Evolutionary conservation across 2,797 vertebrate genomes (phyloP).

Genomic region (Tokudaia tokunoshimensis): DNA sequence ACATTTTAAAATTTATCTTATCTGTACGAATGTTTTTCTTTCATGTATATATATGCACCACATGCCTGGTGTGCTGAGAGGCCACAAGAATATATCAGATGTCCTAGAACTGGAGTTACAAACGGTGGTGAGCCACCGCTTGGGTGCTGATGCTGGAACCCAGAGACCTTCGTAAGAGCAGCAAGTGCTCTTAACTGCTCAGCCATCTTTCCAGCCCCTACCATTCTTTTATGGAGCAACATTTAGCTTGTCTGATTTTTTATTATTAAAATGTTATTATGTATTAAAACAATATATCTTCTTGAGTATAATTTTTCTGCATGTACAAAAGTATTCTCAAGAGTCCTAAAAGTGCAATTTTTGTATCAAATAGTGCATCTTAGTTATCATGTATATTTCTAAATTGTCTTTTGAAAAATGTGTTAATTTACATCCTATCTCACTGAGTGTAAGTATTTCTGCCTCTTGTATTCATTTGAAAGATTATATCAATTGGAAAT

Average conservation of each 20-base stretch:
- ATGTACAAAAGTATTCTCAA: background rate
- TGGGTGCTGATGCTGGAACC: background rate
- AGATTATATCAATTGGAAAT: background rate
- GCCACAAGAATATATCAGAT: background rate
- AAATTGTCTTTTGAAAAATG: background rate
- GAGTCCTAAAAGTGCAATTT: background rate
- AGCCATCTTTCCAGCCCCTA: background rate
- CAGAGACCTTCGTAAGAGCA: background rate
- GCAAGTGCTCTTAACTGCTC: background rate
- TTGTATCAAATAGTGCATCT: background rate
- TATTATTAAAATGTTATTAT: background rate
- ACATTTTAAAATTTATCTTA: background rate
- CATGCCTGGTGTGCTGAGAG: background rate
- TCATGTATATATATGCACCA: background rate
- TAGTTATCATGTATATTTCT: background rate
- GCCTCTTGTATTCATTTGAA: background rate
- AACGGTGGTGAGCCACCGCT: background rate
- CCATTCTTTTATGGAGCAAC: background rate
- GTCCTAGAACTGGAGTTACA: background rate
- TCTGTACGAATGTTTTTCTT: background rate
- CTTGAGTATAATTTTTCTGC: background rate
- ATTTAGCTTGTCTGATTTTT: background rate
- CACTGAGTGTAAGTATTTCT: background rate
- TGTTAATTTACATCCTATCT: background rate
- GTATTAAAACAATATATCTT: background rate